Evolutionary conservation across 1,140 invertebrate genomes (phyloP).

Genomic region (Harpegnathos saltator): DNA sequence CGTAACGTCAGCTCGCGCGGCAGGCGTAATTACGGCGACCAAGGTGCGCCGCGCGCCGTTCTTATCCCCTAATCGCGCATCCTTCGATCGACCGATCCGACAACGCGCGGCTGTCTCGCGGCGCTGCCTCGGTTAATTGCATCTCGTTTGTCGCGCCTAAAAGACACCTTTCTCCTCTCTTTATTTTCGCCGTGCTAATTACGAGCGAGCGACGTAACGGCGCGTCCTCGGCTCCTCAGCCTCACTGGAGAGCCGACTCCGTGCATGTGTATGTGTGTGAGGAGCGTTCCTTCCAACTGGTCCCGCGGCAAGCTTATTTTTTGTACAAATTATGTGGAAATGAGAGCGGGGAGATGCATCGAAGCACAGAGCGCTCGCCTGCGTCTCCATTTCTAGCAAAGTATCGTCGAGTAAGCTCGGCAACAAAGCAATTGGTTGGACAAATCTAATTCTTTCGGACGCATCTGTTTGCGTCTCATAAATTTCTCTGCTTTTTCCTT

Average conservation of each 20-base stretch:
- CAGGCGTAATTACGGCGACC: conserved; percentile 65
- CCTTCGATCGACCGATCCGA: conserved; percentile 55
- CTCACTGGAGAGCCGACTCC: background rate
- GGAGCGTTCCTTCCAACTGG: too few relatives aligned
- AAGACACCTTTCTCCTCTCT: conserved; percentile 67
- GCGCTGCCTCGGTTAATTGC: conserved; percentile 72
- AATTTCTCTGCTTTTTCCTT: background rate
- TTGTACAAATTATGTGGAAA: too few relatives aligned
- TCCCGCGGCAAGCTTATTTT: too few relatives aligned
- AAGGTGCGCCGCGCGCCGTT: conserved; percentile 26
- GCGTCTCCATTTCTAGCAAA: too few relatives aligned
- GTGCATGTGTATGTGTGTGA: background rate
- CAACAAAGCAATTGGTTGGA: too few relatives aligned
- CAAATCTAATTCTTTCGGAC: too few relatives aligned
- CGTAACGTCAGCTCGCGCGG: conserved; percentile 56
- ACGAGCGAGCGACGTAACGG: conserved; percentile 36
- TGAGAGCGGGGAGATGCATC: too few relatives aligned
- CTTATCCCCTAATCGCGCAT: conserved; percentile 68
- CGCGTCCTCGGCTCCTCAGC: background rate
- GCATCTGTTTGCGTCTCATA: background rate
- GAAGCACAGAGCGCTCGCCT: too few relatives aligned
- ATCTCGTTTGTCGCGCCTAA: conserved; percentile 70
- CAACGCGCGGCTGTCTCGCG: conserved; percentile 61
- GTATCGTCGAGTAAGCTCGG: too few relatives aligned
- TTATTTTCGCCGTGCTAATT: conserved; percentile 68